Evolutionary conservation across 2,888 invertebrate species (phyloP), one percentile per base, ranked within the genome.

Genomic region (Ommatoiulus sabulosus): DNA sequence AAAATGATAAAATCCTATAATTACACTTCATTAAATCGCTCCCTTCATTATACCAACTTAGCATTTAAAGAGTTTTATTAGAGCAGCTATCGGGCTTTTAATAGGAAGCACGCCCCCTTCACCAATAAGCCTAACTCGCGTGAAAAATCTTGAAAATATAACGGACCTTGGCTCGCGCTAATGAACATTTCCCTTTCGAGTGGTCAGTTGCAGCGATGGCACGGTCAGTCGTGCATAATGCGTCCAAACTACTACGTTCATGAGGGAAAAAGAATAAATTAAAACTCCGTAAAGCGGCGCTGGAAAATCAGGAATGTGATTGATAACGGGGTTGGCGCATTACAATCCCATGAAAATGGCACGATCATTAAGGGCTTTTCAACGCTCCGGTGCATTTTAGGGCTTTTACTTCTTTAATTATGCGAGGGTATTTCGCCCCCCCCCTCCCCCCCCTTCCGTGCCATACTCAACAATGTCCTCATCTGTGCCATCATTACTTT

Each of bases 1-100:
- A 63, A 63, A 63, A 63, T 63, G 63, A 63, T 63, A 63, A 63
- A 63, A 63, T 63, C 63, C 63, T 20, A 63, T 63, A 63, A 63
- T 63, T 63, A 63, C 63, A 63, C 63, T 63, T 63, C n/a, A 63
- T 63, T 63, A 63, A 63, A 63, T 63, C 63, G 63, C 63, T 63
- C 63, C 63, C 63, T 63, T 63, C 63, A 63, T 63, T 63, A 63
- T 63, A 63, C 63, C 63, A 63, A 63, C 63, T 63, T 63, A 63
- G 63, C 63, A 63, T 63, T 63, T 63, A 63, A 63, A 63, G 63
- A 63, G 63, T 63, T 63, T 63, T 63, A 63, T 63, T 63, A 63
- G n/a, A 63, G 63, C n/a, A 7, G 63, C n/a, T n/a, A 63, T 20
- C 6, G 63, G n/a, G 17, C 63, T n/a, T 63, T 17, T 57, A 63